Base-by-base conservation (phyloP, 2,113 vertebrate genomes). In the Sylvietta virens region DNA sequence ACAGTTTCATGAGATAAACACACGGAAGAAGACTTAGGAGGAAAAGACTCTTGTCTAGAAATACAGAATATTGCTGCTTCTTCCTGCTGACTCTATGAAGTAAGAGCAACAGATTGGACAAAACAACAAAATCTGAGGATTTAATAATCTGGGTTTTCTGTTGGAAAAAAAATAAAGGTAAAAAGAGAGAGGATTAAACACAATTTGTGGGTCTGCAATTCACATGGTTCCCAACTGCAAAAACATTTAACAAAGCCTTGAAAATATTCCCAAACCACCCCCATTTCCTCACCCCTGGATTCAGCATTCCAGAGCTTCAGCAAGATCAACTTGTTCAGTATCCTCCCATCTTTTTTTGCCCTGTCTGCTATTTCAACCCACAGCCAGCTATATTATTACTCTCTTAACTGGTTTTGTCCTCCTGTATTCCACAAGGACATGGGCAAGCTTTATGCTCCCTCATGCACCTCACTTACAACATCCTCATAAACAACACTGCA, bases 141-240 rank as follows among this genome's bases (percentile, higher is more conserved):
- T 61, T 54, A 15, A 84, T 66, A 37, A 65, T 37, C 6, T 62
- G 18, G 7, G 11, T 30, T 70, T 82, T 65, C 35, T 54, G 71
- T 4, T 42, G 24, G 6, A 21, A n/a, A 78, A 74, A 79, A 85
- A 72, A 28, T 28, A 70, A 90, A 93, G 27, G 47, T 82, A 69
- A 71, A 62, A 81, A 67, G 33, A 72, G 18, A 79, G 35, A 60
- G 11, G 19, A 64, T 69, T 51, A 78, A 88, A 67, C 26, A 35
- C 24, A 86, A 21, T 14, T n/a, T 65, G 22, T 80, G 45, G 45
- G 53, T 70, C 67, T 83, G 76, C 50, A 35, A 93, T 37, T 69
- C 74, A 85, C n/a, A 45, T 33, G 65, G 37, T 64, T 95, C 48
- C 71, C 44, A 87, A 91, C 24, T 82, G 61, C 28, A 93, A 87